phyloP scores from a whole-genome alignment of 2,797 vertebrate species.

The Novumbra hubbsi region DNA sequence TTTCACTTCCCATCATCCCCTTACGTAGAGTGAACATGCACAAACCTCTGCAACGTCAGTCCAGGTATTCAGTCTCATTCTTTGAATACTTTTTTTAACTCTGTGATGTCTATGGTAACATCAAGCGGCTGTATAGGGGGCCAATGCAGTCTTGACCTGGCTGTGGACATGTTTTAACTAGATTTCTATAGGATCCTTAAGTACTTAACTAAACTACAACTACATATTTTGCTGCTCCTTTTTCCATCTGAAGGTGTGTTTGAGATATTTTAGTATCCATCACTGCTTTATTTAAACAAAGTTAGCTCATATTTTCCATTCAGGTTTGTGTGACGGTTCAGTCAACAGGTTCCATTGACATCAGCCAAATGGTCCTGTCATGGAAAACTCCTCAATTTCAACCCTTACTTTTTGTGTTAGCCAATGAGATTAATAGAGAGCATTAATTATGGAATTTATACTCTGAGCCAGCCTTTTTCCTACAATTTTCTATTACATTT shows the following conservation, averaged over 20 bases:
- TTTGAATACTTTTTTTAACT: neutral
- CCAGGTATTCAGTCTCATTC: slow-evolving; percentile 14
- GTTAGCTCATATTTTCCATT: slow-evolving; percentile 58
- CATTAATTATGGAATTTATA: neutral
- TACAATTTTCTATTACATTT: too few species aligned
- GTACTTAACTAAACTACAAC: slow-evolving; percentile 48
- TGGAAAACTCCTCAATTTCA: slow-evolving; percentile 44
- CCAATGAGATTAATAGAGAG: slow-evolving; percentile 25
- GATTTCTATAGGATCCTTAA: slow-evolving; percentile 57
- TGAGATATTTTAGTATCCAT: slow-evolving; percentile 62
- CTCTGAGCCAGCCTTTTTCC: too few species aligned
- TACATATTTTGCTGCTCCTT: slow-evolving; percentile 48
- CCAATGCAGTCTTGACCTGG: slow-evolving; percentile 50
- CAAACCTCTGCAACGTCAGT: slow-evolving; percentile 7
- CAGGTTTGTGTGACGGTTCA: slow-evolving; percentile 50
- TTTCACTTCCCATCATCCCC: slow-evolving; percentile 14
- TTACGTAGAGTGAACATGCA: slow-evolving; percentile 13
- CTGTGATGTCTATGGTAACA: neutral
- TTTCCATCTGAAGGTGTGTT: slow-evolving; percentile 42
- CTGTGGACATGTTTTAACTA: slow-evolving; percentile 46
- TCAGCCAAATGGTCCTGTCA: slow-evolving; percentile 41
- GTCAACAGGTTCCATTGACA: slow-evolving; percentile 33
- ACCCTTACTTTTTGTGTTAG: slow-evolving; percentile 8
- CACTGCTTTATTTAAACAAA: slow-evolving; percentile 34
- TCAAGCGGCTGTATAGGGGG: slow-evolving; percentile 23